Conservation (phyloP, 92 coral and sea anemone species). For the Phenganax subtilis region DNA sequence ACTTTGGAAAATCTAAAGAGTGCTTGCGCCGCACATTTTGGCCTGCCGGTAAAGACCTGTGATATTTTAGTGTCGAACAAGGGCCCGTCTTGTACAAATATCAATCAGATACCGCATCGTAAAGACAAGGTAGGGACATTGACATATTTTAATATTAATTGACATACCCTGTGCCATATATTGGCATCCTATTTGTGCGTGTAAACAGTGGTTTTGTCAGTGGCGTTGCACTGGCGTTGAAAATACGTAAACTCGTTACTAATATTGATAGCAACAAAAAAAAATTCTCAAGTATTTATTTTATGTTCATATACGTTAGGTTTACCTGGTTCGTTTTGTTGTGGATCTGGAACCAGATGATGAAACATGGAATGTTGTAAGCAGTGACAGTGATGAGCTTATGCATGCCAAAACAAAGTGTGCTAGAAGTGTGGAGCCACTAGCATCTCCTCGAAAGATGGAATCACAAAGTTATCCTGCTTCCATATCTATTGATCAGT, state of each 20-base stretch:
- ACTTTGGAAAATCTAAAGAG: slow-evolving; percentile 49
- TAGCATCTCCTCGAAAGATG: slow-evolving; percentile 43
- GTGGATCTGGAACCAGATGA: slow-evolving; percentile 48
- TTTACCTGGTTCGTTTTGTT: slow-evolving; percentile 55
- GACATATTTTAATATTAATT: too few species aligned
- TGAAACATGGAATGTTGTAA: slow-evolving; percentile 45
- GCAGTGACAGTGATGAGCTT: slow-evolving; percentile 40
- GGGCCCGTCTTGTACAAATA: slow-evolving; percentile 44
- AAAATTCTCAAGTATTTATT: too few species aligned
- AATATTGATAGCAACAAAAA: too few species aligned
- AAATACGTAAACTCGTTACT: background rate
- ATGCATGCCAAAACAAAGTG: slow-evolving; percentile 41
- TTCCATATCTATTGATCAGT: slow-evolving; percentile 62
- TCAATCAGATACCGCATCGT: slow-evolving; percentile 32
- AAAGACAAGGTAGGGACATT: too few species aligned
- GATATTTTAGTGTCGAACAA: slow-evolving; percentile 57
- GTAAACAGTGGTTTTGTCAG: background rate
- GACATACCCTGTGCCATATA: background rate
- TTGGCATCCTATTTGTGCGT: background rate
- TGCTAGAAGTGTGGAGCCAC: slow-evolving; percentile 54
- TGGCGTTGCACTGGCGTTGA: too few species aligned
- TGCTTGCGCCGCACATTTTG: slow-evolving; percentile 54
- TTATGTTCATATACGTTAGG: slow-evolving; percentile 34
- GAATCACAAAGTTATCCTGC: slow-evolving; percentile 51
- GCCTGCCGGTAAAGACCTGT: slow-evolving; percentile 44